Evolutionary conservation across 2,888 invertebrate species (phyloP), one percentile per base, ranked within the genome.

Genomic region (Tribolium freemani): DNA sequence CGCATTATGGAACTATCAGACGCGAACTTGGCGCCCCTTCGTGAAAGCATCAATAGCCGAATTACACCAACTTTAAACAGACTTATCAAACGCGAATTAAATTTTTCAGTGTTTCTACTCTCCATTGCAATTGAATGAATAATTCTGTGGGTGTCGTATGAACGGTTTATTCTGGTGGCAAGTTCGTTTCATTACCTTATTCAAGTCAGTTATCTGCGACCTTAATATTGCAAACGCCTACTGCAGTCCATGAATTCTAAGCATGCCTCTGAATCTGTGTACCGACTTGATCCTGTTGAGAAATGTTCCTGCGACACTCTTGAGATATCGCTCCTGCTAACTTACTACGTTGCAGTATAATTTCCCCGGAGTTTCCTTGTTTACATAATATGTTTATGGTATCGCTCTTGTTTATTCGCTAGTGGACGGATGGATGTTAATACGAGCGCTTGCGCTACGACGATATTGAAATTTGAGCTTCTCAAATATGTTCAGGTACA

Each of bases 381-480:
- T 86, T 86, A 85, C 86, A 84, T 86, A 86, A 85, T 85, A 85
- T 85, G 85, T 85, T 82, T 86, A 85, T 85, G 84, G 80, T 75
- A 77, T 75, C 71, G 71, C 71, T 74, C 75, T 75, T 79, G 81
- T 79, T 80, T 79, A 77, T 79, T 78, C 79, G 76, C 78, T 74
- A 69, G 72, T 76, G 75, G 75, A 71, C 71, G 72, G 69, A 72
- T 71, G 67, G 68, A 74, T 74, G 73, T 74, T 73, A 73, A 73
- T 70, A 70, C 45, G 60, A 60, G 60, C 71, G 71, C 67, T 67
- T 67, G 71, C 61, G 67, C 60, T 31, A 54, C 60, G 30, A 53
- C 45, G 58, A 54, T 67, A 71, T 71, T 67, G 71, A 67, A 71
- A 71, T 71, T 71, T 71, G 67, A 71, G 71, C 71, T 67, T 66